Evolutionary conservation across 2,113 vertebrate species (phyloP).

Genomic region (Oophaga pumilio): DNA sequence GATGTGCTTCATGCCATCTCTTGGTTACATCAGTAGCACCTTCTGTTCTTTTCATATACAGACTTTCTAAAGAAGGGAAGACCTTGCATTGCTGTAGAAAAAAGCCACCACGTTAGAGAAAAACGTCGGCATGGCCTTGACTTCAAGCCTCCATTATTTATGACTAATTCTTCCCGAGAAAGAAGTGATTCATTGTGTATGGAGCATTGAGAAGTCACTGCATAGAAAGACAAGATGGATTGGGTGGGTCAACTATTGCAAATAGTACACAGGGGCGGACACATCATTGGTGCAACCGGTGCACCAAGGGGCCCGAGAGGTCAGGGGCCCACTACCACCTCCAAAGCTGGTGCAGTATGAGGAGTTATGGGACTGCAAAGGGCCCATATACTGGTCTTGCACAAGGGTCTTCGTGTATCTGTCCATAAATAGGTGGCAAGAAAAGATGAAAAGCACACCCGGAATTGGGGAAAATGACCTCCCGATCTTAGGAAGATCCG

Average conservation of each 20-base stretch:
- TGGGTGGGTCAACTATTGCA: neutral
- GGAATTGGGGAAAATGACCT: too few species aligned
- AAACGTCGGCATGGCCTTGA: neutral
- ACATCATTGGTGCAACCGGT: too few species aligned
- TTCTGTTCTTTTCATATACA: constrained; percentile 3
- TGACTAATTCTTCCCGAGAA: constrained; percentile 14
- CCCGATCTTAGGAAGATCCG: too few species aligned
- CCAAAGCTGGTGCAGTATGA: too few species aligned
- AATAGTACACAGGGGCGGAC: too few species aligned
- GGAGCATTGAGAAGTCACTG: neutral
- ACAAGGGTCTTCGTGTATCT: too few species aligned
- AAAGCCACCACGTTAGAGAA: neutral
- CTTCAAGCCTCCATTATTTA: neutral
- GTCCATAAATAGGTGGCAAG: too few species aligned
- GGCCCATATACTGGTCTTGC: too few species aligned
- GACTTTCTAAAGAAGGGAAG: neutral
- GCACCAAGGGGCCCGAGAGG: too few species aligned
- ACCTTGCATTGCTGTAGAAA: constrained; percentile 12
- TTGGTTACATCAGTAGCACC: neutral
- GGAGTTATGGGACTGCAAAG: too few species aligned
- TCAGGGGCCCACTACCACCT: too few species aligned
- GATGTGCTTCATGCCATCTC: neutral
- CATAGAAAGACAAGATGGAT: neutral
- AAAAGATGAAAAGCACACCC: too few species aligned
- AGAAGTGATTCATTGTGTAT: neutral